Base-by-base conservation (phyloP, 2,113 vertebrate genomes). In the Rhegmatorhina hoffmannsi region DNA sequence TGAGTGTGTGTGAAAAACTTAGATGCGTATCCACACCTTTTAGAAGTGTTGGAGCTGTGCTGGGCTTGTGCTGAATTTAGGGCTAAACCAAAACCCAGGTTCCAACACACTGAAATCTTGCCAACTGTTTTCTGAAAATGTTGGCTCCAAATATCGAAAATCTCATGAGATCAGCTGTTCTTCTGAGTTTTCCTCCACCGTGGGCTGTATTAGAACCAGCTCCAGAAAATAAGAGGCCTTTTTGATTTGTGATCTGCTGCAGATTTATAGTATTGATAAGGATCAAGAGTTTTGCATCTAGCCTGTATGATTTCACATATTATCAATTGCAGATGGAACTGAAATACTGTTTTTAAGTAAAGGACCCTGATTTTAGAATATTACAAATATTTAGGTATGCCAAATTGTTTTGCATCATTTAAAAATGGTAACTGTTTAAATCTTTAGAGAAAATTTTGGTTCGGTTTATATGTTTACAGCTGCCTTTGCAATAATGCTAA, bases 121-220 rank as follows among this genome's bases (percentile, higher is more conserved):
- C 86, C 93, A 97, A 78, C 19, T 73, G 83, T 94, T 95, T 96
- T 95, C 80, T 84, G 69, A 94, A 96, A 93, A 87, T 87, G 76
- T 87, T 96, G 91, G 88, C 83, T 95, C n/a, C 44, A 69, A 93
- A 87, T 72, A 86, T 64, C 78, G 76, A 88, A 94, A 96, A 81
- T 93, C 93, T 95, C 86, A 78, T 78, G 86, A 93, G 80, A 95
- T 96, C 92, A 84, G 83, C 73, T 93, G 94, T 87, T 94, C 82
- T 88, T 88, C 80, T 78, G 80, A 95, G 92, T 58, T 79, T 92
- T 96, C 29, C 66, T 84, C 20, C 31, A 92, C 31, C 36, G 13
- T 55, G 60, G 68, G 25, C 44, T 92, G n/a, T 68, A 90, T 66
- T 44, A 82, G 52, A 93, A 96, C 19, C 23, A 78, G 60, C 56